These are phyloP conservation scores for Perizoma flavofasciatum DNA, from an alignment of 2,888 invertebrate genomes.

Conservation along the genomic window DNA sequence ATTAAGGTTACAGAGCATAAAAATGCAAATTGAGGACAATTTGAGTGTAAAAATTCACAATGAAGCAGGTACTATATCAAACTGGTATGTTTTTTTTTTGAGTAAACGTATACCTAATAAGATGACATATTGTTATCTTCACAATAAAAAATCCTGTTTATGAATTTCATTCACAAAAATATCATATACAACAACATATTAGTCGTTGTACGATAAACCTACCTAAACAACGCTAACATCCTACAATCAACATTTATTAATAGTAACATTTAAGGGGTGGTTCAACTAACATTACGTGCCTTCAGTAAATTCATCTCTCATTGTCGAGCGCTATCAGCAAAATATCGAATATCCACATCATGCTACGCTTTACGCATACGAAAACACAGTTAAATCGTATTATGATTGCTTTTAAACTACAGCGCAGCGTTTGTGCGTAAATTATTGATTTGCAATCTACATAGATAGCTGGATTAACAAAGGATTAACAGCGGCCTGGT, in stretches of 20 bases:
- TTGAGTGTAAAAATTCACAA: too few species aligned
- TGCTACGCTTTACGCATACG: constrained; percentile 60
- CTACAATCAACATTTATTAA: constrained; percentile 17
- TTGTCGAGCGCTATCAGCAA: constrained; percentile 59
- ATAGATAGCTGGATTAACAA: constrained; percentile 44
- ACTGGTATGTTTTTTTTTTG: too few species aligned
- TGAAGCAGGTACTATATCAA: too few species aligned
- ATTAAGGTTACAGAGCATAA: not conserved
- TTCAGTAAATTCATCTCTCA: constrained; percentile 52
- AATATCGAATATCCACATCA: constrained; percentile 63
- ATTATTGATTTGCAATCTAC: constrained; percentile 61
- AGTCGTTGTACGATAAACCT: too few species aligned
- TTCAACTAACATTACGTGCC: constrained; percentile 20
- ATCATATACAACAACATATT: too few species aligned
- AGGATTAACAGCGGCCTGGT: constrained; percentile 33
- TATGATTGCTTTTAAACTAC: constrained; percentile 59
- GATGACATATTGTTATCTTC: too few species aligned
- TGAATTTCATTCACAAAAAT: too few species aligned
- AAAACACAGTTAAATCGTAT: constrained; percentile 61
- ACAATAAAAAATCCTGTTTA: too few species aligned
- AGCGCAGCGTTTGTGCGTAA: constrained; percentile 52
- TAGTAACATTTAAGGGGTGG: constrained; percentile 7
- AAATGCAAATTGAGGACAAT: not conserved
- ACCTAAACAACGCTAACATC: too few species aligned
- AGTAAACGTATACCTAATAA: too few species aligned